Base-by-base conservation (phyloP, 2,888 invertebrate species). In the Ochropacha duplaris region DNA sequence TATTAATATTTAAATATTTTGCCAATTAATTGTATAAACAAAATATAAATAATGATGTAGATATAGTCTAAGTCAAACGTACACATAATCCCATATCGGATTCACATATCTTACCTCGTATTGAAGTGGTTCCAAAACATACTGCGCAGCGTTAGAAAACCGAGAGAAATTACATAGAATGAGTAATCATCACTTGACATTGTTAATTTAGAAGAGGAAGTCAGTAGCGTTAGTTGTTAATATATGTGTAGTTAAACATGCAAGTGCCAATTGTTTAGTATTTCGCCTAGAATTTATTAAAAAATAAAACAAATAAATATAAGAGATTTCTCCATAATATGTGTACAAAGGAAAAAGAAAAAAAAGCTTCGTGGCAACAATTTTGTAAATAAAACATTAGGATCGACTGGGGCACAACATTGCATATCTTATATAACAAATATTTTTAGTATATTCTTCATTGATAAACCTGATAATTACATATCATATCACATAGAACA, bases 101-200 rank as follows among this genome's bases (percentile, higher is more conserved):
- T 79, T 71, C 74, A 81, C 77, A 86, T 80, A 66, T 95, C 98
- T 98, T 98, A 98, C 98, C 98, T 98, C 95, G 97, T 96, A 93
- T 98, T 98, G 97, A 98, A 98, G 97, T 98, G 97, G 95, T 97
- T 98, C 98, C 98, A 98, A 96, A 98, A 98, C 95, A 98, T 96
- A 97, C 98, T 98, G 97, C 94, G 96, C 96, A 96, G 96, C 96
- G 95, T 94, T 94, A 94, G 94, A 93, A 94, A 94, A 95, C 94
- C 95, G 94, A 94, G 90, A 94, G 94, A 95, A 94, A 94, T 92
- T 89, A 94, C 93, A 94, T 90, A 89, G 80, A 87, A 89, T 88
- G 76, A 89, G 84, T 90, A 81, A 83, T 80, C 79, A 83, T 83
- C 81, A 79, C 79, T 75, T 79, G 72, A 75, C 73, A 78, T 81